These are phyloP conservation scores for Saguinus imperator DNA, from an alignment of 2,113 vertebrate genomes.

Conservation along the genomic window DNA sequence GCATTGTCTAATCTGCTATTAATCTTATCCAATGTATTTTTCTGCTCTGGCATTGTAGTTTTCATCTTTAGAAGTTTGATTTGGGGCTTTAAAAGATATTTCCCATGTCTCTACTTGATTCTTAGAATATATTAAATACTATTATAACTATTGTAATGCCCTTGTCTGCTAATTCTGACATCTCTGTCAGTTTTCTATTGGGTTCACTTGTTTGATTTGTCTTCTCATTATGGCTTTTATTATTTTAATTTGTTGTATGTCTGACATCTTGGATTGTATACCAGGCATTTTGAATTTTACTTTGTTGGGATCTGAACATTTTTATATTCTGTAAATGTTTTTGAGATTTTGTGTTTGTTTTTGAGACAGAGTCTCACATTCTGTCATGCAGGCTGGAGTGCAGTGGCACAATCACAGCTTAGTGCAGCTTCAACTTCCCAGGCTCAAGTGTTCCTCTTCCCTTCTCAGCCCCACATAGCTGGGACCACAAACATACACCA, in stretches of 20 bases:
- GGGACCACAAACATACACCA: no score
- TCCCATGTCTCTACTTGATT: not conserved
- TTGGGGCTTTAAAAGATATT: not conserved
- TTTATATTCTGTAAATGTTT: not conserved
- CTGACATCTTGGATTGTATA: not conserved
- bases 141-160: not conserved
- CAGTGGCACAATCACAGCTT: no score
- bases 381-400: no score
- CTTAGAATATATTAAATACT: not conserved
- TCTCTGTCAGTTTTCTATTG: not conserved
- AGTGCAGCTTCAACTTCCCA: no score
- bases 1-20: not conserved
- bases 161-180: conserved; percentile 10
- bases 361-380: no score
- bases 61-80: conserved; percentile 16
- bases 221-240: not conserved
- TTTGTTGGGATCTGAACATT: not conserved
- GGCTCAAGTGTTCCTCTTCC: no score
- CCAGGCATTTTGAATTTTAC: conserved; percentile 38
- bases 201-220: not conserved
- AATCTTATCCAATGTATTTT: not conserved
- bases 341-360: no score
- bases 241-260: not conserved
- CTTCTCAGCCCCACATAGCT: no score
- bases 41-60: conserved; percentile 16